Evolutionary conservation across 37 sponge, comb jelly and placozoan genomes (phyloP), one percentile per base, ranked within the genome.

Genomic region (Beroe ovata): DNA sequence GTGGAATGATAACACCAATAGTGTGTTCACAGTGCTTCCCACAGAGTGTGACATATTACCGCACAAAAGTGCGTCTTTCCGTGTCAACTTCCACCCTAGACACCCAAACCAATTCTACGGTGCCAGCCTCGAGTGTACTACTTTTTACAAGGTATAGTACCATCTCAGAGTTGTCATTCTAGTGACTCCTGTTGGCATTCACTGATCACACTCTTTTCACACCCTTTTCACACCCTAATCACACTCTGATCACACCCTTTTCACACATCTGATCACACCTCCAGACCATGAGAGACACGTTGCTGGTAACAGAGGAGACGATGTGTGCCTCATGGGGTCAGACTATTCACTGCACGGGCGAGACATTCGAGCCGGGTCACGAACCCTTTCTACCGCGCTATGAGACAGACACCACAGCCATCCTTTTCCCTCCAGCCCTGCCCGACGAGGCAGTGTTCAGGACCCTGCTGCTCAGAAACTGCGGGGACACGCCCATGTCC

Each of bases 121-220:
- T 18, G 71, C 39, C 33, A 89, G 89, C 19, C 36, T 95, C 61
- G 97, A 96, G 62, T 96, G 95, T 88, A 95, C 81, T 58, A 71
- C 92, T 8, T 94, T 90, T 29, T 96, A 95, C 72, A 94, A 93
- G 93, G 94, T 94, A n/a, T n/a, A n/a, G n/a, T n/a, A n/a, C n/a
- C n/a, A n/a, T n/a, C n/a, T n/a, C n/a, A n/a, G n/a, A n/a, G n/a
- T n/a, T n/a, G n/a, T n/a, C n/a, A n/a, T n/a, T n/a, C n/a, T n/a
- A n/a, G n/a, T n/a, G n/a, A n/a, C n/a, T n/a, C n/a, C n/a, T n/a
- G n/a, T n/a, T n/a, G n/a, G n/a, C n/a, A n/a, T n/a, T n/a, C n/a
- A n/a, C n/a, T n/a, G n/a, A n/a, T n/a, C n/a, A n/a, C n/a, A n/a
- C n/a, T n/a, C n/a, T n/a, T n/a, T n/a, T n/a, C n/a, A n/a, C n/a